Evolutionary conservation across 64 coral and sea anemone species (phyloP).

Genomic region (Dendrophyllia cribrosa): DNA sequence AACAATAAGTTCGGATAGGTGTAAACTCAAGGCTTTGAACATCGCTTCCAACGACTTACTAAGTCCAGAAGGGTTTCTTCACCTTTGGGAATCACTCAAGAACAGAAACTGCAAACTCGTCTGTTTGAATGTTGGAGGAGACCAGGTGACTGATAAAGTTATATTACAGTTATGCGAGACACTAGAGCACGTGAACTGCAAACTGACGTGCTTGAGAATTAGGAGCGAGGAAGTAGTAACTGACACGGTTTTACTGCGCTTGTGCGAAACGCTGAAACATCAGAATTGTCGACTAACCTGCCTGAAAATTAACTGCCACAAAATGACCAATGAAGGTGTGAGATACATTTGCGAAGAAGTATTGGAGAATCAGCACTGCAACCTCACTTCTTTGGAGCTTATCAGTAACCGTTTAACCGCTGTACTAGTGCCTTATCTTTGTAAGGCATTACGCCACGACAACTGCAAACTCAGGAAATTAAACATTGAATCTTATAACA

Average conservation of each 20-base stretch:
- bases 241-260: not conserved
- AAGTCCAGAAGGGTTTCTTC: not conserved
- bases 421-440: not conserved
- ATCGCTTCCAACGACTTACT: not conserved
- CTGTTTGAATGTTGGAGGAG: not conserved
- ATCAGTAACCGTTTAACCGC: conserved; percentile 44
- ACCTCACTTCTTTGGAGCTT: conserved; percentile 35
- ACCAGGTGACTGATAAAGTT: not conserved
- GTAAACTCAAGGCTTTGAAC: not conserved
- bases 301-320: not conserved
- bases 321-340: conserved; percentile 52
- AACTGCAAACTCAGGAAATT: conserved; percentile 30
- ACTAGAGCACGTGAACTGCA: not conserved
- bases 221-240: not conserved
- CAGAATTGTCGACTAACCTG: not conserved
- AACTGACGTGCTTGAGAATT: not conserved
- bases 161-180: not conserved
- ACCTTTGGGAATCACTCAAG: not conserved
- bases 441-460: conserved; percentile 18
- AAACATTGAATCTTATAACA: conserved; percentile 1
- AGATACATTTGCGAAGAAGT: not conserved
- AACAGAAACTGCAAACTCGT: not conserved
- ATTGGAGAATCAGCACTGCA: conserved; percentile 36
- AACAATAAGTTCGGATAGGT: not conserved
- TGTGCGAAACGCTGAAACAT: conserved; percentile 9